Evolutionary conservation across 2,888 invertebrate species (phyloP), one percentile per base, ranked within the genome.

Genomic region (Sepioteuthis lessoniana): DNA sequence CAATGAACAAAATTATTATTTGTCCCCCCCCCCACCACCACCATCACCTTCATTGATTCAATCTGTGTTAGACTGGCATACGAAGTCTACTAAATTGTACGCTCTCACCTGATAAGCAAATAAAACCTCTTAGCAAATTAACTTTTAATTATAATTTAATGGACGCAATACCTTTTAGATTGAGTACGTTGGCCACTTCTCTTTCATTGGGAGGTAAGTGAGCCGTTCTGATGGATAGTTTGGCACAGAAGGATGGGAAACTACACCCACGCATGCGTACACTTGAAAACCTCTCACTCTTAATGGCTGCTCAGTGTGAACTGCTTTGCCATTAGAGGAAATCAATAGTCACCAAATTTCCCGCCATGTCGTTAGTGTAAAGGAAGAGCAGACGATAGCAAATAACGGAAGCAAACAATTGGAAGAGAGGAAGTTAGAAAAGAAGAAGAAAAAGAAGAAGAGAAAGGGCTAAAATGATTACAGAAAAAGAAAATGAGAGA

Each of bases 331-430:
- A 76, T 76, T 76, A 76, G 76, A 76, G 76, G 76, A n/a, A 76
- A 76, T 76, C 76, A n/a, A 76, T 76, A n/a, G 76, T 35, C 76
- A 76, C 10, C 76, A 76, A 76, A 76, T 76, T 76, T 76, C 76
- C n/a, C n/a, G 76, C 76, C 76, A n/a, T 76, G 76, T n/a, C 76
- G n/a, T 76, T 76, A n/a, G 76, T 76, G 76, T n/a, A 76, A 76
- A 76, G 76, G 76, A 76, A 76, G 76, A 35, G 76, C 76, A 76
- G 76, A 76, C 76, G n/a, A 76, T 16, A 76, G 76, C 76, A 76
- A 76, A 76, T 19, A 76, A 76, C n/a, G 76, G 35, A 76, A n/a
- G n/a, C n/a, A 76, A 76, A 76, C n/a, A 76, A 76, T 13, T n/a
- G 76, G 25, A 13, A 35, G 16, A 35, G n/a, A 35, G 35, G 76